Percentiles rank a stretch among this genome's conserved stretches.
These are phyloP conservation scores for Uria aalge DNA, from an alignment of 2,113 vertebrate species.

Conservation along the genomic window DNA sequence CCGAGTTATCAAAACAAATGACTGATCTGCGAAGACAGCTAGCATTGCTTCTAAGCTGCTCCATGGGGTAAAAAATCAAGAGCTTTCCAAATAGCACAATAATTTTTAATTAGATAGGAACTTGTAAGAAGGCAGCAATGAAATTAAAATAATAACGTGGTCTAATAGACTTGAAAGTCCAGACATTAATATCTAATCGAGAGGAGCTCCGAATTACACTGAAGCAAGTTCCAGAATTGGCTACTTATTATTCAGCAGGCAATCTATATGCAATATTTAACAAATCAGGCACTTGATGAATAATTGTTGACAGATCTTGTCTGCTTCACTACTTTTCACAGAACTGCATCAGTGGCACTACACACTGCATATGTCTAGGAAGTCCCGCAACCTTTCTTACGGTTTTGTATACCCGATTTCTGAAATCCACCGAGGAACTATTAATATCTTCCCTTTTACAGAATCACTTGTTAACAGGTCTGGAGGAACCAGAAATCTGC, in stretches of 20 bases:
- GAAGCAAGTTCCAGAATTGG: background rate
- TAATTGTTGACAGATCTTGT: constrained; percentile 40
- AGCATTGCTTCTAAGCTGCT: constrained; percentile 42
- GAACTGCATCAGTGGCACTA: background rate
- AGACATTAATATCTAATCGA: background rate
- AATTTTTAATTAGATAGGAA: constrained; percentile 42
- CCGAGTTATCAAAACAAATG: constrained; percentile 33
- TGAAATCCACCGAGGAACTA: background rate
- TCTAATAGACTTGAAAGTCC: constrained; percentile 2
- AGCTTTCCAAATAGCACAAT: constrained; percentile 24
- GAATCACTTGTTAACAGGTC: background rate
- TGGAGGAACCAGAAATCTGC: background rate
- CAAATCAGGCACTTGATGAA: constrained; percentile 29
- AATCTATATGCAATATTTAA: constrained; percentile 46
- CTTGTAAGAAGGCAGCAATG: constrained; percentile 32
- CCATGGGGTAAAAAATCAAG: constrained; percentile 10
- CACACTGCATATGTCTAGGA: background rate
- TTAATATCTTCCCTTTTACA: background rate
- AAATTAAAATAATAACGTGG: constrained; percentile 49
- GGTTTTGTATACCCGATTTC: background rate
- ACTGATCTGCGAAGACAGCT: constrained; percentile 33
- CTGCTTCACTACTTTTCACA: background rate
- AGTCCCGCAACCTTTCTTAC: background rate
- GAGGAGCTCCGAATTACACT: background rate
- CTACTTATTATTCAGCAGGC: constrained; percentile 31